Base-by-base conservation (phyloP, 2,113 vertebrate genomes). In the Paracyprichromis sp. region DNA sequence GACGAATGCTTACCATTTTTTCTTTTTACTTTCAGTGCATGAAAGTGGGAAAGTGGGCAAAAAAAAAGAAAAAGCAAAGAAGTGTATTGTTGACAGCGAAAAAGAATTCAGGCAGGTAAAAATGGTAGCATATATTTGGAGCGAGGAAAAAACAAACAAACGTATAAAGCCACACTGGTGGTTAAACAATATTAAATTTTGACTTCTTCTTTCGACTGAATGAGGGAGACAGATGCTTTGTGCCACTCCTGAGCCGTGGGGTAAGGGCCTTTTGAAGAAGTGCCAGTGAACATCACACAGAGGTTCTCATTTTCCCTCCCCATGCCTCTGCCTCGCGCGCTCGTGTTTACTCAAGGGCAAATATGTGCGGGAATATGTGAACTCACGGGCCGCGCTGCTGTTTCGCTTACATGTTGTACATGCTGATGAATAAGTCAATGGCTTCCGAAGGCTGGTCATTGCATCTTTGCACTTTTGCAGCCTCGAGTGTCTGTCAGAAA, bases 211-310 rank as follows among this genome's bases (percentile, higher is more conserved):
- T 85, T 11, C 29, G 76, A 63, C 43, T 89, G 84, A 92, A 76
- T 83, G 89, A 88, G 80, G 73, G 54, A 90, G 88, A 89, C 93
- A 96, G 94, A 95, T 95, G 95, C 87, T 91, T 92, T 88, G 94
- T 88, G 95, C 89, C 92, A 88, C 91, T 89, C 83, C 87, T 43
- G 81, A 94, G 83, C 90, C 59, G 91, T 78, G 61, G 63, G 93
- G 91, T 82, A 38, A 82, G 79, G 9, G 80, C 76, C 71, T 93
- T 95, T 93, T 94, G 94, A 94, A 89, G 84, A 92, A 45, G 71
- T 36, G 93, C 93, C 94, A 95, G 86, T 86, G 87, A 91, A 92
- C 69, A 88, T 90, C 83, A 88, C 85, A 88, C 47, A 69, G 88
- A 89, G 91, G 29, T 54, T 83, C 76, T 89, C 31, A 52, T 10